A percentile compares a stretch with the other conserved stretches of the same genome.
Conservation (phyloP, 2,797 vertebrate species). For the Chiroxiphia lanceolata region DNA sequence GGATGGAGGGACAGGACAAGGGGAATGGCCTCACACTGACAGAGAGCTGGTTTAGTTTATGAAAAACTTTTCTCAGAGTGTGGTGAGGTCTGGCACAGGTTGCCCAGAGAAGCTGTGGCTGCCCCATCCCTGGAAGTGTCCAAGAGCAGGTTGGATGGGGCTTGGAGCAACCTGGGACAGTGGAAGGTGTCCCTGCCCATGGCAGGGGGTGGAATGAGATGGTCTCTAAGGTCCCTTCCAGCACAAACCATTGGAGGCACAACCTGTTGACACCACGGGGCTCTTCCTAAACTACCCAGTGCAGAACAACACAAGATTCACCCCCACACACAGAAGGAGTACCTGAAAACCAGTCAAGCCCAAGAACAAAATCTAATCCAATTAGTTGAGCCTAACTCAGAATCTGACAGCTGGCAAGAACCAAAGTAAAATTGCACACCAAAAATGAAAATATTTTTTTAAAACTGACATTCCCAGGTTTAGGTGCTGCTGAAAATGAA, state of each 20-base stretch:
- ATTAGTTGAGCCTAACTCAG: not conserved
- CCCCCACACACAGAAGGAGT: not conserved
- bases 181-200: not conserved
- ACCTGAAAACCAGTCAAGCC: not conserved
- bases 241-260: not conserved
- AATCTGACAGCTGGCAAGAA: not conserved
- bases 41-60: fast-evolving
- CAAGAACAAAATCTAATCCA: not conserved
- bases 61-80: fast-evolving
- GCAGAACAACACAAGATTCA: not conserved
- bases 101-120: not conserved
- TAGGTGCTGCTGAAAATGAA: conserved; percentile 13
- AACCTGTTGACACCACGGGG: not conserved
- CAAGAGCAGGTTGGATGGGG: not conserved
- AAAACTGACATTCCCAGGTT: not conserved
- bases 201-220: not conserved
- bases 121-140: not conserved
- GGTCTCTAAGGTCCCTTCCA: fast-evolving
- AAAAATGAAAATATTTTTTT: not conserved
- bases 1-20: not conserved
- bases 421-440: not conserved
- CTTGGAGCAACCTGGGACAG: not conserved
- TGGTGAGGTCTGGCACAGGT: not conserved
- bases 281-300: not conserved
- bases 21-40: fast-evolving